Evolutionary conservation across 2,888 invertebrate genomes (phyloP).

Genomic region (Lithosia quadra): DNA sequence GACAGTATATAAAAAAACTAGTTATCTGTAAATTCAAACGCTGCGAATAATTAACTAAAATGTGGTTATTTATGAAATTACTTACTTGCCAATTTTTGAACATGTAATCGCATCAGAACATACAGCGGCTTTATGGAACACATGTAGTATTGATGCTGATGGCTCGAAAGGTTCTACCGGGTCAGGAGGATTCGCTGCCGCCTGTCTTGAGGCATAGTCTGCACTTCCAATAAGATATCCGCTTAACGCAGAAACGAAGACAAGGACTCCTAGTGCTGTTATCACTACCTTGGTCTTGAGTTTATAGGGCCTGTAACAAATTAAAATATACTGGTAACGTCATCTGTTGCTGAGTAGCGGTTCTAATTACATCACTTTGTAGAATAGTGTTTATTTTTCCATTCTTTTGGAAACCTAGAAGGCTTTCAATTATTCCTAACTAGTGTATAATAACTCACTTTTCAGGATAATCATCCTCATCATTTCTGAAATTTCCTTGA

Average conservation of each 20-base stretch:
- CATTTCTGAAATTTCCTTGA: constrained; percentile 69
- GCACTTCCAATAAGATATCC: constrained; percentile 70
- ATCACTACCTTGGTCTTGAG: constrained; percentile 70
- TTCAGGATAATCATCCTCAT: constrained; percentile 66
- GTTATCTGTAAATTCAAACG: too few relatives aligned
- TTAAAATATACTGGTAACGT: constrained; percentile 35
- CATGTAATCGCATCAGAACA: constrained; percentile 93
- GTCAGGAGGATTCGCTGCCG: constrained; percentile 87
- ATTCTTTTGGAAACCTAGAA: neutral
- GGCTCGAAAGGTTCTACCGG: constrained; percentile 88
- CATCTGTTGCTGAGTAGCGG: constrained; percentile 56
- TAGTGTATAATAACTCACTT: constrained; percentile 70
- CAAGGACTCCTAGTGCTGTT: constrained; percentile 59
- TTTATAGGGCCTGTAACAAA: constrained; percentile 73
- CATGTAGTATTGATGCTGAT: constrained; percentile 89
- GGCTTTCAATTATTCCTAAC: neutral
- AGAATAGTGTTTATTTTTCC: neutral
- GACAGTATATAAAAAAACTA: too few relatives aligned
- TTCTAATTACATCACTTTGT: neutral
- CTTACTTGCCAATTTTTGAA: constrained; percentile 92
- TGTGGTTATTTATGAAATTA: neutral
- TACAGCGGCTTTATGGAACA: constrained; percentile 90
- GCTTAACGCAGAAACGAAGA: constrained; percentile 70
- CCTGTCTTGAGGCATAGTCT: constrained; percentile 59
- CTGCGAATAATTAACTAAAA: neutral